Evolutionary conservation across 2,797 vertebrate species (phyloP), one percentile per base, ranked within the genome.

Genomic region (Fistularia tabacaria): DNA sequence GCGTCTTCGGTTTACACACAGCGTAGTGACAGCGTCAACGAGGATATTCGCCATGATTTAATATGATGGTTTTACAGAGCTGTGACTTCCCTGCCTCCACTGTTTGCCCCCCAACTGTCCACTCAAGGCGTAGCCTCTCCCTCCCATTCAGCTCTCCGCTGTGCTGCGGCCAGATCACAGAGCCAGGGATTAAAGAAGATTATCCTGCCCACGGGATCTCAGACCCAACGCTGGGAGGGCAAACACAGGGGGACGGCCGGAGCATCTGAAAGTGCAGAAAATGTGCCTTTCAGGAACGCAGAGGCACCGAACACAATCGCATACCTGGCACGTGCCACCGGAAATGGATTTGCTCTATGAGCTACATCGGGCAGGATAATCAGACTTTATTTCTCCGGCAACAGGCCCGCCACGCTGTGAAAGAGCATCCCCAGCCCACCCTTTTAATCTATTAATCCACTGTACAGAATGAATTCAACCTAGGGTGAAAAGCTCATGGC

Each of bases 151-250:
- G 46, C 50, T 51, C 64, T 69, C 68, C n/a, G 8, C 70, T 51
- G 59, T 45, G 14, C 69, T 69, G 59, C 49, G 73, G 84, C 84
- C 68, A 80, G 80, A 87, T 83, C 81, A 80, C 75, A 80, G 68
- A 77, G 59, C 51, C 11, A 41, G 55, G 82, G 88, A 90, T 90
- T 89, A 91, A 71, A 78, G 80, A 71, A 85, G 84, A 89, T 90
- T 87, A 89, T 85, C 81, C 77, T 74, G 59, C 66, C 77, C 69
- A 72, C 71, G 62, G 78, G 73, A 80, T 78, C 53, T 64, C 69
- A 49, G 45, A 72, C 68, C 64, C 62, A 41, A 51, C 69, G 63
- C 70, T 38, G 55, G 61, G 55, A 51, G 14, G 71, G 52, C 54
- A 13, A 75, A 69, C 70, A 60, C 52, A 52, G 59, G 69, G 54